Conservation (phyloP, 2,797 vertebrate species). For the Semotilus atromaculatus region DNA sequence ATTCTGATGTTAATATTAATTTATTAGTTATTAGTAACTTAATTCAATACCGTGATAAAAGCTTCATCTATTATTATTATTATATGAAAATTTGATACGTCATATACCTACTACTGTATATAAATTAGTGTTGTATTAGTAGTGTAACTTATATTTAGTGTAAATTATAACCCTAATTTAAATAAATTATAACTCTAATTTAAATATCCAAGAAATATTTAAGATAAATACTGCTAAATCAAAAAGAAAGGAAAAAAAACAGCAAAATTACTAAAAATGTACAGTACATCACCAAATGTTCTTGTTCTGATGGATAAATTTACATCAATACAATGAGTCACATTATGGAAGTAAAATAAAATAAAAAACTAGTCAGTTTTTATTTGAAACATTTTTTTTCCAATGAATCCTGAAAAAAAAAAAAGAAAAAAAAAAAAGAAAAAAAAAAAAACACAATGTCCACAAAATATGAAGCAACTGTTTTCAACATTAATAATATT, state of each 20-base stretch:
- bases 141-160: not conserved
- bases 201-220: not conserved
- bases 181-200: too few relatives aligned
- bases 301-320: not conserved
- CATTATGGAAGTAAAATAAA: not conserved
- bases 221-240: not conserved
- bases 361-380: too few relatives aligned
- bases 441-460: not conserved
- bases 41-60: too few relatives aligned
- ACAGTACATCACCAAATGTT: not conserved
- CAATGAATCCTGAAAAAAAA: not conserved
- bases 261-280: not conserved
- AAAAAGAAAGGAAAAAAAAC: not conserved
- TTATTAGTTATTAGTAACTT: not conserved
- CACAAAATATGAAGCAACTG: not conserved
- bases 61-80: too few relatives aligned
- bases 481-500: not conserved
- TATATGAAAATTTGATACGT: too few relatives aligned
- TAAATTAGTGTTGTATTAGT: not conserved
- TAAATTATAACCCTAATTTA: not conserved
- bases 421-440: too few relatives aligned
- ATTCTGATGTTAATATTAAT: not conserved
- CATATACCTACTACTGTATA: not conserved
- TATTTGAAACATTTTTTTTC: too few relatives aligned
- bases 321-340: not conserved